Evolutionary conservation across 2,888 invertebrate genomes (phyloP).

Genomic region (Imbricaverruca yamaguchii): DNA sequence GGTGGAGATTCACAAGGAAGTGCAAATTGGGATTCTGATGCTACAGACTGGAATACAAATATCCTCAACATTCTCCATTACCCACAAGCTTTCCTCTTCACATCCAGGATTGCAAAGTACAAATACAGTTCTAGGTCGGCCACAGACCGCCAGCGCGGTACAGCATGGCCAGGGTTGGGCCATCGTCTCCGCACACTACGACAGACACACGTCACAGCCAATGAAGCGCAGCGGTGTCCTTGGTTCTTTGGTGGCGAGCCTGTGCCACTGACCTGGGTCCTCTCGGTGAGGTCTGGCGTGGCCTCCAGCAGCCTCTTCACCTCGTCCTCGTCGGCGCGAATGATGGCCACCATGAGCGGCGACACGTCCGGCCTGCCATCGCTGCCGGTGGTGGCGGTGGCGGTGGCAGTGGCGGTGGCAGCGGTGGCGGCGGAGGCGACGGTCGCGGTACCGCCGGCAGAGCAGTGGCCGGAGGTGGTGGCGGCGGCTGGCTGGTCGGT

Average conservation of each 20-base stretch:
- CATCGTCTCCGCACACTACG: too few species aligned
- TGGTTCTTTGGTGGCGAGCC: neutral
- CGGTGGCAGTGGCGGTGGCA: neutral
- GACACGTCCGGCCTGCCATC: neutral
- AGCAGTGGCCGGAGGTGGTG: neutral
- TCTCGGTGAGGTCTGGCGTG: conserved; percentile 10
- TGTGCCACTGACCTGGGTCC: neutral
- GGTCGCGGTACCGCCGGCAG: neutral
- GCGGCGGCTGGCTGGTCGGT: neutral
- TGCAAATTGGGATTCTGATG: too few species aligned
- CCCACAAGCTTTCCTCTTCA: too few species aligned
- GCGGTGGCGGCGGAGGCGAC: neutral
- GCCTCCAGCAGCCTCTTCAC: neutral
- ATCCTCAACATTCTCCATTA: too few species aligned
- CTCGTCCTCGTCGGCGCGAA: conserved; percentile 7
- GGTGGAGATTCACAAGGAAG: too few species aligned
- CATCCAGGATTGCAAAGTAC: too few species aligned
- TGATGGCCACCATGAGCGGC: neutral
- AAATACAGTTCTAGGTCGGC: too few species aligned
- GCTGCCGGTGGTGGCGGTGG: neutral
- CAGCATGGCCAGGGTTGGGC: too few species aligned
- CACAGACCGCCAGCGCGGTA: too few species aligned
- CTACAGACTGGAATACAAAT: too few species aligned
- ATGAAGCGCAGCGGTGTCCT: neutral
- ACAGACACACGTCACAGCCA: too few species aligned